Percentiles rank a stretch among this genome's conserved stretches.
Evolutionary conservation across 2,888 invertebrate genomes (phyloP).

Genomic region (Microplitis manilae): DNA sequence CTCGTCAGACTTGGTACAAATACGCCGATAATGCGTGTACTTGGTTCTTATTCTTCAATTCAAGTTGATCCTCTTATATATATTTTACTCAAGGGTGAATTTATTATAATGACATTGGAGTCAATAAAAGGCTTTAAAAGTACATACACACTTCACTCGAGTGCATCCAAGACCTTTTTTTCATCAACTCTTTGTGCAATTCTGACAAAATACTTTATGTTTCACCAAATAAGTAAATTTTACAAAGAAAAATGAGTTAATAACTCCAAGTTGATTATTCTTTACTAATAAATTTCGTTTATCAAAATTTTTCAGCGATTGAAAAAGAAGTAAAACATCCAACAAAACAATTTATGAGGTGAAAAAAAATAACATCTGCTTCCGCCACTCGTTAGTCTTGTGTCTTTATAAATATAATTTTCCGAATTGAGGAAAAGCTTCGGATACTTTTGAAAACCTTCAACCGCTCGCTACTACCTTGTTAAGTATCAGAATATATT

Average conservation of each 20-base stretch:
- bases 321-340: neutral
- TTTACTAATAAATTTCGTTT: neutral
- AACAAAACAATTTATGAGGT: neutral
- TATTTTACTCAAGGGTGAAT: neutral
- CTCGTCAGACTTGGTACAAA: neutral
- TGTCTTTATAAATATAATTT: constrained; percentile 7
- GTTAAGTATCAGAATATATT: neutral
- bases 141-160: neutral
- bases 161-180: neutral
- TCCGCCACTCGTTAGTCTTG: constrained; percentile 17
- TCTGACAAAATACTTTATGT: neutral
- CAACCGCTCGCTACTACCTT: neutral
- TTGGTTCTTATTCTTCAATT: neutral
- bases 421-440: constrained; percentile 17
- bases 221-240: neutral
- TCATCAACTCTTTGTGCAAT: neutral
- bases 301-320: neutral
- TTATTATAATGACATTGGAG: neutral
- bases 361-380: constrained; percentile 13
- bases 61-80: neutral
- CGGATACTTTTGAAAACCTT: neutral
- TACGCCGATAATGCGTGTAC: neutral
- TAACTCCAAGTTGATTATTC: neutral
- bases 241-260: neutral
- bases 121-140: neutral